phyloP scores from a whole-genome alignment of 2,797 vertebrate genomes.

The Phyllotis vaccarum region DNA sequence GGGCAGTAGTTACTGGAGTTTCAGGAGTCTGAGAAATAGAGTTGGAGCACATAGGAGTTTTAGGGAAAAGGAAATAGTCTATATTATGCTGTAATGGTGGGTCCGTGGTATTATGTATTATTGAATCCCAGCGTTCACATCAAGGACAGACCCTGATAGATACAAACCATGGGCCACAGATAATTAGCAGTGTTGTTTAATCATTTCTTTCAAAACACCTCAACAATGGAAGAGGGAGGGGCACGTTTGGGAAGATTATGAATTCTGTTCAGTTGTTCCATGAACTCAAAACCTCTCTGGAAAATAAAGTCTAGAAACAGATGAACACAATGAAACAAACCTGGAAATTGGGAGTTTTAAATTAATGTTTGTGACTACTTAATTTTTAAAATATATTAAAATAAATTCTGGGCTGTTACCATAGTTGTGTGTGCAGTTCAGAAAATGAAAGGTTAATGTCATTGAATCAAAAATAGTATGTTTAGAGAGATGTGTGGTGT shows the following conservation, averaged over 20 bases:
- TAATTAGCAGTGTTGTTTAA: not conserved
- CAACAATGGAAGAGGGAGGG: not conserved
- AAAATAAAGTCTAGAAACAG: constrained; percentile 14
- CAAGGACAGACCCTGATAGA: not conserved
- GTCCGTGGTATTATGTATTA: not conserved
- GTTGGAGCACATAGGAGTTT: not conserved
- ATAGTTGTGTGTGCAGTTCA: not conserved
- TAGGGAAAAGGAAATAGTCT: not conserved
- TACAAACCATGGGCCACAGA: not conserved
- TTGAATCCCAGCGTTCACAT: not conserved
- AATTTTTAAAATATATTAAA: constrained; percentile 45
- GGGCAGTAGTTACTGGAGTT: not conserved
- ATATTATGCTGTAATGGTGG: not conserved
- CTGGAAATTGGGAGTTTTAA: not conserved
- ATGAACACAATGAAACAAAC: not conserved
- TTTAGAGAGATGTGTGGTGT: not conserved
- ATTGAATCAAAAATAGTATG: not conserved
- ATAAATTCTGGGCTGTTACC: not conserved
- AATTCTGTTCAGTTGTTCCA: not conserved
- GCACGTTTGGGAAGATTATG: not conserved
- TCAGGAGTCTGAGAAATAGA: not conserved
- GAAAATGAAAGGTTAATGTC: not conserved
- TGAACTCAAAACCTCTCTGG: constrained; percentile 32
- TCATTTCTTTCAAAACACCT: not conserved
- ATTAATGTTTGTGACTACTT: not conserved